A percentile compares a stretch with the other conserved stretches of the same genome.
These are phyloP conservation scores for Potamarius usumacintae DNA, from an alignment of 2,113 vertebrate genomes.

Conservation along the genomic window DNA sequence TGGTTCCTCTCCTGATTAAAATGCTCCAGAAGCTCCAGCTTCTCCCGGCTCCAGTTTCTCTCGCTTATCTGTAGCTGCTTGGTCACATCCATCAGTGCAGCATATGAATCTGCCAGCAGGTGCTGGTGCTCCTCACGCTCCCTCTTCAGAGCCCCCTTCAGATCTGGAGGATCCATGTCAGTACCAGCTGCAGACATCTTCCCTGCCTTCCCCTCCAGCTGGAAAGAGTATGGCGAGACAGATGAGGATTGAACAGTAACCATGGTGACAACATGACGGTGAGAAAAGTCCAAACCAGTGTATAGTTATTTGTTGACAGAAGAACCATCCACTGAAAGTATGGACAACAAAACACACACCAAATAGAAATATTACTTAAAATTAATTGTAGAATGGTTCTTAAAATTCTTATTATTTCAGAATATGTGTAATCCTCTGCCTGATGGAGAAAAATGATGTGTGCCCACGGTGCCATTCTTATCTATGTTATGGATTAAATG, in stretches of 20 bases:
- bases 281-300: not conserved
- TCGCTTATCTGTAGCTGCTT: slow-evolving; percentile 93
- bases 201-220: slow-evolving; percentile 87
- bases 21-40: slow-evolving; percentile 87
- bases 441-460: too few relatives aligned
- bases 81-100: slow-evolving; percentile 94
- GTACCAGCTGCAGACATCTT: slow-evolving; percentile 69
- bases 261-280: not conserved
- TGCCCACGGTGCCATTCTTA: too few relatives aligned
- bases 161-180: slow-evolving; percentile 79
- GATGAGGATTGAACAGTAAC: not conserved
- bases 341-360: not conserved
- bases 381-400: not conserved
- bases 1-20: slow-evolving; percentile 89
- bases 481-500: too few relatives aligned
- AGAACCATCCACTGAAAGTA: not conserved
- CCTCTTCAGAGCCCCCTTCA: slow-evolving; percentile 85
- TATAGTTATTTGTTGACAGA: not conserved
- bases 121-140: slow-evolving; percentile 95
- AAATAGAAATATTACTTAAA: not conserved
- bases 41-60: slow-evolving; percentile 95
- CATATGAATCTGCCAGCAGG: slow-evolving; percentile 92
- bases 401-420: too few relatives aligned
- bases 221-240: slow-evolving; percentile 17
- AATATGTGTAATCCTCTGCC: too few relatives aligned